Evolutionary conservation across 2,113 vertebrate species (phyloP), one percentile per base, ranked within the genome.

Genomic region (Rissa tridactyla): DNA sequence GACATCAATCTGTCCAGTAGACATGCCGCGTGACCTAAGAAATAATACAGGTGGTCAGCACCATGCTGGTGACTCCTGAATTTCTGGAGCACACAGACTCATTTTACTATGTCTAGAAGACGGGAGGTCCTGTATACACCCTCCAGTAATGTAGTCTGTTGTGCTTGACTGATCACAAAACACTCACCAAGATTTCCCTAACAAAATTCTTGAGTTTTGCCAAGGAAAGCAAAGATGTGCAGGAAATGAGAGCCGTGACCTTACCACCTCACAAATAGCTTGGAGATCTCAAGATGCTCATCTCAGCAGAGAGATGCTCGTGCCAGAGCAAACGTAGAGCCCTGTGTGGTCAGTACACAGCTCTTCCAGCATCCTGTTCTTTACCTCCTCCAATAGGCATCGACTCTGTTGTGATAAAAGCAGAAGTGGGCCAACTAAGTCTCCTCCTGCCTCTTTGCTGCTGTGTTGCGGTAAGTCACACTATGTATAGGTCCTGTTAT

Each of bases 11-110:
- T 96, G 81, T 90, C 92, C 96, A 42, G 78, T 32, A 73, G 94
- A 88, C 76, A 25, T 42, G 78, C 84, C 5, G 13, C 1, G 2
- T 96, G 95, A 92, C 92, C 94, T 66, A 19, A 92, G 94, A 88
- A 94, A 95, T 92, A 94, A 95, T 94, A 91, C 92, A 97, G 94
- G 95, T 96, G 97, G 94, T 94, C 81, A 94, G 92, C 93, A 95
- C 92, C 85, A 88, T 70, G 81, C 90, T 87, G 94, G 65, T 89
- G 92, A 81, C 58, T 94, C 88, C 62, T 83, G 87, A 66, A 91
- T 88, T 88, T 88, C 90, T 91, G 91, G 42, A 92, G 81, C 78
- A 82, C 73, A 72, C 69, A 82, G 72, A 82, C 49, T 82, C 14
- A 1, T 91, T 94, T 94, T 52, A 69, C 81, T 94, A 16, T 9